Evolutionary conservation across 2,797 vertebrate genomes (phyloP).

Genomic region (Enteromius fasciolatus): DNA sequence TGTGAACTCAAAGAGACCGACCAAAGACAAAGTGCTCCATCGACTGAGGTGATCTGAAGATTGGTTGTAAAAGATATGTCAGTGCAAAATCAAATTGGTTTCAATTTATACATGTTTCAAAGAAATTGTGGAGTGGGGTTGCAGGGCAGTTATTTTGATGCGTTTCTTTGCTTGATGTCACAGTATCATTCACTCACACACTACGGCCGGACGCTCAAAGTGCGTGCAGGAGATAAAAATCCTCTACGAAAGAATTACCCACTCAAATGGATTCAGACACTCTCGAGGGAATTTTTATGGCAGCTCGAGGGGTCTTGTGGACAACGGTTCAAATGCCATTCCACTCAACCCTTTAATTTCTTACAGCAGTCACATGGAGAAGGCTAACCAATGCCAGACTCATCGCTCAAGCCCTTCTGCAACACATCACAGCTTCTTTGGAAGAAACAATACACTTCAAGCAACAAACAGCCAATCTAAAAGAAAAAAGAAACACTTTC

Average conservation of each 20-base stretch:
- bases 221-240: slow-evolving; percentile 1
- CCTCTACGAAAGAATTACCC: slow-evolving; percentile 25
- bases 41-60: background rate
- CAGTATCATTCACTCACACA: background rate
- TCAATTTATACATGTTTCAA: background rate
- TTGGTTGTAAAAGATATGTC: background rate
- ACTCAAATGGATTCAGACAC: slow-evolving; percentile 15
- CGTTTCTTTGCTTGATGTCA: slow-evolving; percentile 16
- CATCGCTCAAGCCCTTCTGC: background rate
- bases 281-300: background rate
- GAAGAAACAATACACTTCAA: slow-evolving; percentile 1
- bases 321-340: slow-evolving; percentile 26
- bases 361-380: slow-evolving; percentile 18
- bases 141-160: background rate
- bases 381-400: slow-evolving; percentile 35
- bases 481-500: background rate
- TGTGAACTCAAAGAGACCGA: slow-evolving; percentile 38
- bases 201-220: background rate
- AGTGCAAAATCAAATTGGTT: background rate
- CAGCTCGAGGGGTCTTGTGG: slow-evolving; percentile 31
- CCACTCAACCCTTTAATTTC: slow-evolving; percentile 35
- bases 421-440: background rate
- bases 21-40: slow-evolving; percentile 48
- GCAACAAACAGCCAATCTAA: background rate
- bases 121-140: background rate